These are phyloP conservation scores for Leptura quadrifasciata DNA, from an alignment of 2,888 invertebrate genomes.

Conservation along the genomic window DNA sequence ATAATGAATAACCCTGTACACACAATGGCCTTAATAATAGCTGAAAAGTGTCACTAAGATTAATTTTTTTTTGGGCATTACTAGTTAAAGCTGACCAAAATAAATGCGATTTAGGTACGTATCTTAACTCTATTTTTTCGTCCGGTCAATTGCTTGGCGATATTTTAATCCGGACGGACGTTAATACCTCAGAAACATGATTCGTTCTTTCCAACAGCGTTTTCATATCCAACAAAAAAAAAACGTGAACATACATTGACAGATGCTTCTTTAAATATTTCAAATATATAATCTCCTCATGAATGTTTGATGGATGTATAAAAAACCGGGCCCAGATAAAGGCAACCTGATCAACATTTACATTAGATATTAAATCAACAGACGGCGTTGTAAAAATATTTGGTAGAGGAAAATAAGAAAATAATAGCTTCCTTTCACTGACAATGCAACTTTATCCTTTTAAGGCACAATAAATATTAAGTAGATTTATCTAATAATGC, in stretches of 20 bases:
- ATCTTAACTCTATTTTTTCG: not conserved
- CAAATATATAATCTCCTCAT: slow-evolving; percentile 35
- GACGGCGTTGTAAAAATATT: slow-evolving; percentile 24
- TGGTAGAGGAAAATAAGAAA: slow-evolving; percentile 29
- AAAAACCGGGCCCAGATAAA: slow-evolving; percentile 9
- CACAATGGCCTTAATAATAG: too few relatives aligned
- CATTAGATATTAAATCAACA: slow-evolving; percentile 37
- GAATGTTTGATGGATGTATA: slow-evolving; percentile 23
- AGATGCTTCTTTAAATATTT: slow-evolving; percentile 32
- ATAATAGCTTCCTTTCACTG: slow-evolving; percentile 35
- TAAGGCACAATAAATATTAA: slow-evolving; percentile 42
- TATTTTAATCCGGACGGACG: slow-evolving; percentile 20
- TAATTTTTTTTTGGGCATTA: too few relatives aligned
- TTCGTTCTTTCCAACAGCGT: not conserved
- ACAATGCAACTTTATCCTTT: slow-evolving; percentile 38
- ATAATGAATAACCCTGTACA: too few relatives aligned
- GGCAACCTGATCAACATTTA: slow-evolving; percentile 31
- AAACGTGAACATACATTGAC: slow-evolving; percentile 29
- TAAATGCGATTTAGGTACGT: too few relatives aligned
- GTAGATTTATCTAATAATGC: slow-evolving; percentile 57
- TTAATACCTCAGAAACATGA: slow-evolving; percentile 23
- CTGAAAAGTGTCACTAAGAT: too few relatives aligned
- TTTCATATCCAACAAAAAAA: not conserved
- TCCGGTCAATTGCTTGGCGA: not conserved
- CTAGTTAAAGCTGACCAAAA: too few relatives aligned